Evolutionary conservation across 2,888 invertebrate species (phyloP).

Genomic region (Aquatica leii): DNA sequence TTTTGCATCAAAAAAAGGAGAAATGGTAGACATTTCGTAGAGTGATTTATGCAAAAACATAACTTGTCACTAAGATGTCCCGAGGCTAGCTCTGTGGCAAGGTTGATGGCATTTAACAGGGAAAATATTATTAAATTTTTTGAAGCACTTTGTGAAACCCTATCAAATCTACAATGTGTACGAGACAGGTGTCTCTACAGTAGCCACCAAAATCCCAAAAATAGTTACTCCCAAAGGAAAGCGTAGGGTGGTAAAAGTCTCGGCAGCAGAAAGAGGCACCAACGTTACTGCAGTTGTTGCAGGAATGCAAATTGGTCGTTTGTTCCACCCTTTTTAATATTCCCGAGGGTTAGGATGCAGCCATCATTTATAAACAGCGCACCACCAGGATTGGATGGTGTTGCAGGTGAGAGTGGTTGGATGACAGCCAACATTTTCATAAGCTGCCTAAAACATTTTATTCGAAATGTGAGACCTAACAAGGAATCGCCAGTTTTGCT

Average conservation of each 20-base stretch:
- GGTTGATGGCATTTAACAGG: too few species aligned
- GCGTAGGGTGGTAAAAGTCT: slow-evolving; percentile 12
- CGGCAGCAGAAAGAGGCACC: slow-evolving; percentile 49
- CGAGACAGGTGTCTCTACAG: slow-evolving; percentile 2
- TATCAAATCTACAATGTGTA: slow-evolving; percentile 11
- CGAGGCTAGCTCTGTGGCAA: too few species aligned
- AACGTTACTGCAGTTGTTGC: slow-evolving; percentile 50
- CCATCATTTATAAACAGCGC: slow-evolving; percentile 49
- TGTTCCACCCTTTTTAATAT: too few species aligned
- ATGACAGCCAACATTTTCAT: slow-evolving; percentile 48
- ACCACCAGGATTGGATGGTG: slow-evolving; percentile 50
- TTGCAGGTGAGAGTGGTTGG: slow-evolving; percentile 48
- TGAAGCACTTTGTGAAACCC: too few species aligned
- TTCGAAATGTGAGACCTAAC: slow-evolving; percentile 44
- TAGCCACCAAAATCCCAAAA: slow-evolving; percentile 5
- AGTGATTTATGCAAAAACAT: too few species aligned
- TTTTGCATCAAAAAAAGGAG: too few species aligned
- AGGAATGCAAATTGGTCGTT: slow-evolving; percentile 48
- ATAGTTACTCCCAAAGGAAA: slow-evolving; percentile 13
- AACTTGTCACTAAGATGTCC: too few species aligned
- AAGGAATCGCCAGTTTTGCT: slow-evolving; percentile 44
- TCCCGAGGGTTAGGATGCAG: too few species aligned
- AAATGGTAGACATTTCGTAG: too few species aligned
- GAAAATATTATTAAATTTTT: too few species aligned
- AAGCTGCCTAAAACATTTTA: too few species aligned